Percentiles rank a stretch among this genome's conserved stretches.
phyloP scores from a whole-genome alignment of 2,113 vertebrate genomes.

The Tyto alba region DNA sequence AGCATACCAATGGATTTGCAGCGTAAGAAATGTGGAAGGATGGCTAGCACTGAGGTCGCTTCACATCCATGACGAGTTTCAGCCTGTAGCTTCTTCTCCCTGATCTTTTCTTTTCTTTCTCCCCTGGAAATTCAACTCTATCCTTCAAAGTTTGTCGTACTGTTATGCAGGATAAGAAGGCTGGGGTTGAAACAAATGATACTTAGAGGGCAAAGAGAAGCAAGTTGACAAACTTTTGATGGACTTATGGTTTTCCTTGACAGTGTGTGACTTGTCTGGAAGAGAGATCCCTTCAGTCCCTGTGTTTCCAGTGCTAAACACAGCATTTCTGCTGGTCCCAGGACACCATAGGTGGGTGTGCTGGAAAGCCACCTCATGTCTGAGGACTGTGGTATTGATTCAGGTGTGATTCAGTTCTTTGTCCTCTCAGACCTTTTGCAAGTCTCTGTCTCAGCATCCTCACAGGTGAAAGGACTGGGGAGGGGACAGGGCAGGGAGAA shows the following conservation, averaged over 20 bases:
- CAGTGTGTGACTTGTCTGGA: background rate
- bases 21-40: background rate
- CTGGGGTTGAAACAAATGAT: background rate
- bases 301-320: background rate
- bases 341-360: background rate
- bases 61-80: background rate
- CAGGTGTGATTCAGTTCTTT: background rate
- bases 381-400: background rate
- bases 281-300: background rate
- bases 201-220: background rate
- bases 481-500: background rate
- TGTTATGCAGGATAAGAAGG: background rate
- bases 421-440: background rate
- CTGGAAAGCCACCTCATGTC: background rate
- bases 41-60: background rate
- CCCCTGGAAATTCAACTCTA: background rate
- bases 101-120: background rate
- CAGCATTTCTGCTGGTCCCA: background rate
- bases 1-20: background rate
- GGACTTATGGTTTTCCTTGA: background rate
- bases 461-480: background rate
- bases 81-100: background rate
- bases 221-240: background rate
- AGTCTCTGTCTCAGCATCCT: background rate
- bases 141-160: background rate